phyloP scores from a whole-genome alignment of 2,888 invertebrate species.

The Melolontha melolontha region DNA sequence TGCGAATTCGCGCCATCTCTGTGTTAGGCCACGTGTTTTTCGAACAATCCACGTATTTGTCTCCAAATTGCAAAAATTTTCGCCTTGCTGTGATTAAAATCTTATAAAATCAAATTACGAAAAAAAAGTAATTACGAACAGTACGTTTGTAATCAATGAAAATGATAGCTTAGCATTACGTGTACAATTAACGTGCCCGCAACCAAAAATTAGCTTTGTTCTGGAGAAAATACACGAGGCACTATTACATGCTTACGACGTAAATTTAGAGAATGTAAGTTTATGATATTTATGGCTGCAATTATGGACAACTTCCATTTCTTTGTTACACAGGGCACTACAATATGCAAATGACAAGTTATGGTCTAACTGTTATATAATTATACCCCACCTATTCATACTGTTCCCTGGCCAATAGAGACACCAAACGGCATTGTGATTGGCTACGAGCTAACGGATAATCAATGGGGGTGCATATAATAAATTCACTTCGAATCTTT shows the following conservation, averaged over 20 bases:
- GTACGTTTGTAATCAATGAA: slow-evolving; percentile 8
- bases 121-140: slow-evolving; percentile 5
- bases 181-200: no score
- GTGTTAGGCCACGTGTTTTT: no score
- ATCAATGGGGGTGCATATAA: slow-evolving; percentile 45
- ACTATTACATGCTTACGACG: slow-evolving; percentile 19
- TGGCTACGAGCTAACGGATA: slow-evolving; percentile 43
- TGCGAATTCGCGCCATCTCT: no score
- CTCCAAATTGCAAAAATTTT: no score
- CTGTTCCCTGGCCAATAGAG: slow-evolving; percentile 47
- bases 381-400: slow-evolving; percentile 48
- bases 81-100: no score
- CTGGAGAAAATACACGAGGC: slow-evolving; percentile 15
- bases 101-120: no score
- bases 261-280: slow-evolving; percentile 44
- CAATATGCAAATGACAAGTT: slow-evolving; percentile 54
- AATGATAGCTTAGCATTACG: not conserved
- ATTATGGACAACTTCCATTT: slow-evolving; percentile 44
- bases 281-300: slow-evolving; percentile 53
- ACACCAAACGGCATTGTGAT: slow-evolving; percentile 47
- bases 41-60: no score
- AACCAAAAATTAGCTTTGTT: slow-evolving; percentile 22
- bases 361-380: slow-evolving; percentile 51
- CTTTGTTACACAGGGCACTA: slow-evolving; percentile 39
- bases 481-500: slow-evolving; percentile 37